These are phyloP conservation scores for Epirrita christyi DNA, from an alignment of 2,888 invertebrate genomes.

Conservation along the genomic window DNA sequence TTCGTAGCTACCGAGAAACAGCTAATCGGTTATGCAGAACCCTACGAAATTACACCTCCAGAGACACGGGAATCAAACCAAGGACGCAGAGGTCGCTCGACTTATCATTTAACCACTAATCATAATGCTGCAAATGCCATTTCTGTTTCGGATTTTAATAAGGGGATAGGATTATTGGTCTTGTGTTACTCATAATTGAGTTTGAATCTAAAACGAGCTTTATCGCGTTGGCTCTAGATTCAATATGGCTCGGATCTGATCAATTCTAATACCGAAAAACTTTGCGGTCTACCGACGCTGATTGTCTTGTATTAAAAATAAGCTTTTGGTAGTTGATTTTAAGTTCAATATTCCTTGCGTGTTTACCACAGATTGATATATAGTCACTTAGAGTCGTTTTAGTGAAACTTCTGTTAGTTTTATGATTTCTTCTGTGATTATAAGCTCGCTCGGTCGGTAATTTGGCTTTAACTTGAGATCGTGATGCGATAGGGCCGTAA, in stretches of 20 bases:
- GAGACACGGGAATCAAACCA: conserved; percentile 81
- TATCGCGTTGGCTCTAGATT: conserved; percentile 1
- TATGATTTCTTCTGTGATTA: conserved; percentile 23
- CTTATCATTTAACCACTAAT: conserved; percentile 82
- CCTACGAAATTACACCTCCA: conserved; percentile 78
- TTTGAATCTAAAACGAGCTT: conserved; percentile 10
- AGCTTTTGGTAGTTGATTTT: not conserved
- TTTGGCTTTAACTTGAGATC: conserved; percentile 63
- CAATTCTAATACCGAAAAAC: not conserved
- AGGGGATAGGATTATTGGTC: conserved; percentile 59
- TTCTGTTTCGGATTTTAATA: conserved; percentile 77
- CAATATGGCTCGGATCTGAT: not conserved
- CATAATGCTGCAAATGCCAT: conserved; percentile 80
- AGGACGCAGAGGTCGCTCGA: conserved; percentile 78
- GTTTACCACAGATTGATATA: conserved; percentile 5
- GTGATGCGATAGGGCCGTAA: conserved; percentile 54
- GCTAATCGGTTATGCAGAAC: conserved; percentile 81
- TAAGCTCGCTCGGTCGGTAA: conserved; percentile 53
- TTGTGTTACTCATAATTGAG: conserved; percentile 13
- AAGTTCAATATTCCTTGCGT: no score
- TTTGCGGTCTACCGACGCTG: not conserved
- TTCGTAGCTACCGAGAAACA: conserved; percentile 78
- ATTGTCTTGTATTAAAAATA: no score
- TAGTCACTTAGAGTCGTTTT: conserved; percentile 30
- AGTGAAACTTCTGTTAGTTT: conserved; percentile 35